These are phyloP conservation scores for Aporophyla lueneburgensis DNA, from an alignment of 2,888 invertebrate genomes.

Conservation along the genomic window DNA sequence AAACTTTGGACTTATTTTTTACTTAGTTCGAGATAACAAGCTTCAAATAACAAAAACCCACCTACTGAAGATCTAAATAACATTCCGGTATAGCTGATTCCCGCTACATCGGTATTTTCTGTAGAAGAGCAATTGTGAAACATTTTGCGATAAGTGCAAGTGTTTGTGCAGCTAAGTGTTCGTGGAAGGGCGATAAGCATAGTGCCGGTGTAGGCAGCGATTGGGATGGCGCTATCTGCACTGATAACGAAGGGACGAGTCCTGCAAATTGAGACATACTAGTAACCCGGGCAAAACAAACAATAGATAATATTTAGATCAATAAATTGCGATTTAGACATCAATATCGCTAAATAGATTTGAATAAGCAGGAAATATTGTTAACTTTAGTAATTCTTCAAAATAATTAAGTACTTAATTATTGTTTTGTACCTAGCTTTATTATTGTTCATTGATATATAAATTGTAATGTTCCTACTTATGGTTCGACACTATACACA, in stretches of 20 bases:
- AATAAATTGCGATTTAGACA: constrained; percentile 28
- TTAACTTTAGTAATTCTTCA: constrained; percentile 19
- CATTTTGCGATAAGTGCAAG: constrained; percentile 86
- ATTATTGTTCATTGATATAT: constrained; percentile 3
- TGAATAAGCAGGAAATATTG: constrained; percentile 6
- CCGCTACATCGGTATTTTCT: constrained; percentile 65
- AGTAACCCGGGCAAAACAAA: constrained; percentile 54
- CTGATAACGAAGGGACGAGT: constrained; percentile 78
- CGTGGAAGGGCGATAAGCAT: constrained; percentile 86
- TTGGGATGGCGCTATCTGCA: constrained; percentile 85
- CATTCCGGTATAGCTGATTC: constrained; percentile 15
- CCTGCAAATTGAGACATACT: constrained; percentile 69
- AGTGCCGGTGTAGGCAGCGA: constrained; percentile 78
- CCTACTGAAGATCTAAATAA: not conserved
- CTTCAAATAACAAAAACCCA: not conserved
- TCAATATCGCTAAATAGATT: constrained; percentile 2
- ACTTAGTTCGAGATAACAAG: constrained; percentile 8
- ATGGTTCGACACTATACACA: not conserved
- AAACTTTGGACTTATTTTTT: constrained; percentile 12
- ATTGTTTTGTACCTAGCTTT: constrained; percentile 2
- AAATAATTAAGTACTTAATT: constrained; percentile 15
- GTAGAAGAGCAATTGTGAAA: constrained; percentile 81
- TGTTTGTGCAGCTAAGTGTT: constrained; percentile 83
- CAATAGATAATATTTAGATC: constrained; percentile 23
- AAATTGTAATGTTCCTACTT: constrained; percentile 9